phyloP scores from a whole-genome alignment of 2,888 invertebrate genomes.

The Imbricaverruca yamaguchii region DNA sequence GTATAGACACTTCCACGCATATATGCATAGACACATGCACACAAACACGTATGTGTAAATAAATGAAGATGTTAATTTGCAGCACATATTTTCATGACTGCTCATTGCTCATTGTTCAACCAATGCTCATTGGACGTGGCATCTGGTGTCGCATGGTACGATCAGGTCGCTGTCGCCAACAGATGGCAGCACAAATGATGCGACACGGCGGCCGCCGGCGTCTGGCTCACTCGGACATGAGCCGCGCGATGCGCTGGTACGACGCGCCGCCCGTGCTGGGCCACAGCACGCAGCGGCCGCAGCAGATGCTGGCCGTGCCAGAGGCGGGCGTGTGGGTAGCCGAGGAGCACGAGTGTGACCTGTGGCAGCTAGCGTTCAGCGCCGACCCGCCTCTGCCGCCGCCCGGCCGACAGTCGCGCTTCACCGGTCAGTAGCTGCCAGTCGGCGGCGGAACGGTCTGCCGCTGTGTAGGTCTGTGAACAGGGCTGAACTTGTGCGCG shows the following conservation, averaged over 20 bases:
- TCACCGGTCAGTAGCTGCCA: too few species aligned
- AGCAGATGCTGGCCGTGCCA: neutral
- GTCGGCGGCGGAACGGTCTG: too few species aligned
- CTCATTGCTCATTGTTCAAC: too few species aligned
- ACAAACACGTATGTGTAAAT: too few species aligned
- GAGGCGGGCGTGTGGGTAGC: conserved; percentile 2
- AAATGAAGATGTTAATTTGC: too few species aligned
- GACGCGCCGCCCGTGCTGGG: conserved; percentile 4
- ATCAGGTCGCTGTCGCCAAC: neutral
- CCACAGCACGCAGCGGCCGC: conserved; percentile 12
- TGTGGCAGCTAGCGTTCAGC: conserved; percentile 2
- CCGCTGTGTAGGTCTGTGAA: too few species aligned
- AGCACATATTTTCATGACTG: too few species aligned
- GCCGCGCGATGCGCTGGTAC: conserved; percentile 8
- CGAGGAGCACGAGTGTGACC: neutral
- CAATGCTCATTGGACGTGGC: too few species aligned
- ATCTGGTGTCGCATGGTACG: too few species aligned
- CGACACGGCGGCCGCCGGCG: neutral
- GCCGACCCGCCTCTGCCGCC: neutral
- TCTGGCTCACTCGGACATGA: neutral
- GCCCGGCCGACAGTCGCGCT: neutral
- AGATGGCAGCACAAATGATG: conserved; percentile 8
- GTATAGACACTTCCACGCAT: too few species aligned
- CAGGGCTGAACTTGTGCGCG: too few species aligned
- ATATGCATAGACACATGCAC: too few species aligned